Evolutionary conservation across 2,113 vertebrate species (phyloP), one percentile per base, ranked within the genome.

Genomic region (Cyrtonyx montezumae): DNA sequence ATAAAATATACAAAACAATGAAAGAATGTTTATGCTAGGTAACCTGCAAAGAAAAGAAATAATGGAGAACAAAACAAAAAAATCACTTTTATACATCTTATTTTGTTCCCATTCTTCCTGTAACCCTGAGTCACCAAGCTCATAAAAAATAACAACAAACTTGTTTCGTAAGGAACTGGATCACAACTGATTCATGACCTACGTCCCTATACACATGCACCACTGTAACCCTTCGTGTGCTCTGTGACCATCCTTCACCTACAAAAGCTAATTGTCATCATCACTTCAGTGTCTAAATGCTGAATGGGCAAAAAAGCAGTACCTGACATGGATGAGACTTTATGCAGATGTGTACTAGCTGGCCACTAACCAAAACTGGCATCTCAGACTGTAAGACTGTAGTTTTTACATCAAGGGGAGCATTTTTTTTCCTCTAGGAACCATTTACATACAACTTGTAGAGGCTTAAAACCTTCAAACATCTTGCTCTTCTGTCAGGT

Each of bases 281-380:
- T 9, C 30, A 34, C 74, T 90, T 70, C 61, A n/a, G 10, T 2
- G 16, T 30, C 49, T 5, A 45, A 51, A 14, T 40, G 25, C 49
- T 28, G n/a, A 3, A 0, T 2, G 9, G 51, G 40, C 49, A 58
- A 1, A 1, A 37, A 79, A 43, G 67, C 59, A 85, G 25, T 4
- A 19, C 2, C 15, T 9, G 30, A 40, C 0, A 0, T n/a, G 53
- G 40, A 32, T 16, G 21, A 65, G 40, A 6, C 62, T 49, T 4
- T 25, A 55, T n/a, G 8, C 13, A 13, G 25, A 4, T 8, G 11
- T 10, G 1, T 3, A 6, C 8, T 36, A 48, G 37, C 5, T 34
- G 79, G 23, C 55, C 68, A n/a, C 36, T 28, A 55, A 45, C 49
- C 58, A 89, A 42, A 48, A 69, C 1, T 17, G 23, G 14, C 40